Evolutionary conservation across 2,797 vertebrate species (phyloP), one percentile per base, ranked within the genome.

Genomic region (Sebastes trivittatus): DNA sequence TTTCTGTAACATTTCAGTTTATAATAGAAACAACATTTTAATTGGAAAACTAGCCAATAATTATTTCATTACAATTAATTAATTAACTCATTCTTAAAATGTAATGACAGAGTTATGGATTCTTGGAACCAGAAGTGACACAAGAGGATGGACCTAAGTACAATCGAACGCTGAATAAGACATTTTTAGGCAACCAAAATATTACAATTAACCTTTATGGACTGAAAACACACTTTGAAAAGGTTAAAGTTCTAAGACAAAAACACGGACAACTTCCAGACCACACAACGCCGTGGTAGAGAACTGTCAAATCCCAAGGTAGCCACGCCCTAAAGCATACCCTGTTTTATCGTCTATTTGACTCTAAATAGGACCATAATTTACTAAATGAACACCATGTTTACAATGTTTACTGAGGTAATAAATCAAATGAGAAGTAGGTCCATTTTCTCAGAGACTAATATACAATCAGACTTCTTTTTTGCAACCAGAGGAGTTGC

Each of bases 81-180:
- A 46, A 46, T 46, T 46, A 46, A 18, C 42, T 46, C 30, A 38
- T 18, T 34, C n/a, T 32, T 52, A 52, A 29, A 30, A 54, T 56
- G 0, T 1, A 22, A 64, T 63, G 6, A 13, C 0, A 0, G 10
- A 1, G 11, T 52, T 55, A 54, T 16, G 16, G 32, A 4, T 62
- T n/a, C 11, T 46, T 52, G 46, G 16, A 54, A 58, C 55, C 55
- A 58, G 55, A 25, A 58, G 1, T 25, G 55, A 56, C 13, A 27
- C 55, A 6, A 2, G n/a, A 30, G 58, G 58, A 2, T 20, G 27
- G 58, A 30, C 13, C 6, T 8, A 16, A 59, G 25, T 18, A 9
- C 7, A 29, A 29, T 1, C 7, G 2, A 59, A 29, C 1, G 7
- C 56, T 59, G 56, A 59, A 59, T 16, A 42, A 42, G 38, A 42